Evolutionary conservation across 2,113 vertebrate species (phyloP).

Genomic region (Sarotherodon lohbergeri): DNA sequence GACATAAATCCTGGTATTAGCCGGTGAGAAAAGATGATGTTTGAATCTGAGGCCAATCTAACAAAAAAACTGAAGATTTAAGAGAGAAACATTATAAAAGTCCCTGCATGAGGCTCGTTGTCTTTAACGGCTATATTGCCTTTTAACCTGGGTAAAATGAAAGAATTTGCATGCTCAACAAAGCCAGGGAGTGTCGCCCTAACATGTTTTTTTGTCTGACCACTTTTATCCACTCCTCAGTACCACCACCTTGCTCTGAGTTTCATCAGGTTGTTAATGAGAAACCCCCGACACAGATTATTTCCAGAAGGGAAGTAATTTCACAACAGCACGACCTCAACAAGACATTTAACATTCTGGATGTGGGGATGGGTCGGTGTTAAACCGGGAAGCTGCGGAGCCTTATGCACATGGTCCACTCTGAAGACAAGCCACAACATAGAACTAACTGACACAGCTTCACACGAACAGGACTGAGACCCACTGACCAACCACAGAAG

Average conservation of each 20-base stretch:
- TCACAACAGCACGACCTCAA: neutral
- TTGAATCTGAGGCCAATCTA: neutral
- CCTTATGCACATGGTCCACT: slow-evolving; percentile 59
- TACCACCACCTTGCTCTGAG: neutral
- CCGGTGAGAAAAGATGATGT: neutral
- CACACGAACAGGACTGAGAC: slow-evolving; percentile 64
- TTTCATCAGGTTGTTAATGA: neutral
- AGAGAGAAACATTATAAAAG: neutral
- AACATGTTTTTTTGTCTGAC: neutral
- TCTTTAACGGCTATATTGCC: neutral
- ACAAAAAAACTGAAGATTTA: neutral
- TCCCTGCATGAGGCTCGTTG: neutral
- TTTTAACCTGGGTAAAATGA: neutral
- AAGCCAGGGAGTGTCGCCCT: neutral
- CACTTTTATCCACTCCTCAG: neutral
- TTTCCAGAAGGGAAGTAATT: neutral
- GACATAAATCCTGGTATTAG: neutral
- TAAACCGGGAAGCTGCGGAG: slow-evolving; percentile 51
- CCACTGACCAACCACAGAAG: slow-evolving; percentile 68
- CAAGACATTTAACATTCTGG: slow-evolving; percentile 15
- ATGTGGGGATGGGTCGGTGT: slow-evolving; percentile 28
- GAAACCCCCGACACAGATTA: neutral
- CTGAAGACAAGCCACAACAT: slow-evolving; percentile 64
- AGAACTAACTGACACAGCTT: slow-evolving; percentile 64
- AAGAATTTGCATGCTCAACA: neutral